Evolutionary conservation across 2,888 invertebrate genomes (phyloP).

Genomic region (Eupelmus urozonus): DNA sequence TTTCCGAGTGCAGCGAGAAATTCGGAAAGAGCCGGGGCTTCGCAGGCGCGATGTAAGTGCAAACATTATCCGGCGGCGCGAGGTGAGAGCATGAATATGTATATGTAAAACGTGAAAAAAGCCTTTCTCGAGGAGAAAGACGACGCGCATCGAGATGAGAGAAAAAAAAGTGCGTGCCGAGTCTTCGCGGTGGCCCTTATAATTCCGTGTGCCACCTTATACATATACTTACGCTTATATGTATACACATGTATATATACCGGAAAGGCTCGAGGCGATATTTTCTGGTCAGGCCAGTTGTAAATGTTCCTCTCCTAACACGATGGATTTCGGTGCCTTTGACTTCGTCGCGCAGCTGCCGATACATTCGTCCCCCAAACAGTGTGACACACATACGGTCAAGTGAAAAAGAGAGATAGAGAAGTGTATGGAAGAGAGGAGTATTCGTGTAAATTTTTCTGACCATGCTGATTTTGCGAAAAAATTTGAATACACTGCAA

Average conservation of each 20-base stretch:
- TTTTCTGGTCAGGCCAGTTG: slow-evolving; percentile 53
- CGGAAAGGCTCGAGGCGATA: slow-evolving; percentile 49
- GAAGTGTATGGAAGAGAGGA: background rate
- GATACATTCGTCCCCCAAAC: slow-evolving; percentile 28
- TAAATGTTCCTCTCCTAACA: slow-evolving; percentile 49
- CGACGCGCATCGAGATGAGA: slow-evolving; percentile 10
- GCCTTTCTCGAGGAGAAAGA: slow-evolving; percentile 50
- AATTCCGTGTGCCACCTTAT: background rate
- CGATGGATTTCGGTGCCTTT: slow-evolving; percentile 57
- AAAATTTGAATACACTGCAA: too few relatives aligned
- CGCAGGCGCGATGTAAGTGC: slow-evolving; percentile 35
- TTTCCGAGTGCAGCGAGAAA: too few relatives aligned
- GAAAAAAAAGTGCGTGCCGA: slow-evolving; percentile 22
- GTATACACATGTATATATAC: background rate
- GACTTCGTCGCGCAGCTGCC: slow-evolving; percentile 28
- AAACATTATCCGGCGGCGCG: slow-evolving; percentile 17
- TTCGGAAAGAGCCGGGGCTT: background rate
- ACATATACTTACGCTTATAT: background rate
- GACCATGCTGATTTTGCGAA: too few relatives aligned
- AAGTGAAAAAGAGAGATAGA: too few relatives aligned
- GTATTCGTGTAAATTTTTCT: too few relatives aligned
- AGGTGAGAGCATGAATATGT: slow-evolving; percentile 17
- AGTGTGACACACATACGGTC: slow-evolving; percentile 49
- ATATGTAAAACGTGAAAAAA: slow-evolving; percentile 49
- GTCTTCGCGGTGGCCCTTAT: slow-evolving; percentile 45